These are phyloP conservation scores for Hirtodrosophila duncani DNA, from an alignment of 2,888 invertebrate species.

Conservation along the genomic window DNA sequence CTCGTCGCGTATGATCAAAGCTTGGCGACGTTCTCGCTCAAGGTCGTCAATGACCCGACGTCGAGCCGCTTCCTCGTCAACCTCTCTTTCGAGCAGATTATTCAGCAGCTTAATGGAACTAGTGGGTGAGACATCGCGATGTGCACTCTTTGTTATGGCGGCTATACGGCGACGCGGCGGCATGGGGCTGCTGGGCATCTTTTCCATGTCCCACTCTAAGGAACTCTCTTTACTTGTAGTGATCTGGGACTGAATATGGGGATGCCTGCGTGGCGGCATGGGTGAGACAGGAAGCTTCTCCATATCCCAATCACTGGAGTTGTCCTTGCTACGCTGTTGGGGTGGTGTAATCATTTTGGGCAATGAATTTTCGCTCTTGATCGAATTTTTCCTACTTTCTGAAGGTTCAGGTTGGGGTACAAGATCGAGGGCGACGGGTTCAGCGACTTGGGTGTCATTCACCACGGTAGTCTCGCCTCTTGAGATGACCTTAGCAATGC, in stretches of 20 bases:
- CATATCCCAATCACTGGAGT: conserved; percentile 65
- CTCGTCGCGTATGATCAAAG: conserved; percentile 74
- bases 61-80: conserved; percentile 42
- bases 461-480: no score
- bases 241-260: background rate
- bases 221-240: conserved; percentile 48
- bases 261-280: conserved; percentile 61
- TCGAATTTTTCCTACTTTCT: conserved; percentile 18
- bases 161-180: conserved; percentile 44
- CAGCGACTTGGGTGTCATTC: no score
- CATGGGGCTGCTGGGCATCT: conserved; percentile 71
- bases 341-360: conserved; percentile 30
- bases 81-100: conserved; percentile 42
- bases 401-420: conserved; percentile 3
- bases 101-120: conserved; percentile 62
- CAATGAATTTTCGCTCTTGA: conserved; percentile 43
- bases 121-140: conserved; percentile 46
- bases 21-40: conserved; percentile 74
- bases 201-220: conserved; percentile 74
- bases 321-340: conserved; percentile 50
- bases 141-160: conserved; percentile 18
- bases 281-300: conserved; percentile 62
- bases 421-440: no score
- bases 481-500: no score
- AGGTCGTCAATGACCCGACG: conserved; percentile 72